Conservation (phyloP, 1,140 invertebrate species). For the Drosophila willistoni region DNA sequence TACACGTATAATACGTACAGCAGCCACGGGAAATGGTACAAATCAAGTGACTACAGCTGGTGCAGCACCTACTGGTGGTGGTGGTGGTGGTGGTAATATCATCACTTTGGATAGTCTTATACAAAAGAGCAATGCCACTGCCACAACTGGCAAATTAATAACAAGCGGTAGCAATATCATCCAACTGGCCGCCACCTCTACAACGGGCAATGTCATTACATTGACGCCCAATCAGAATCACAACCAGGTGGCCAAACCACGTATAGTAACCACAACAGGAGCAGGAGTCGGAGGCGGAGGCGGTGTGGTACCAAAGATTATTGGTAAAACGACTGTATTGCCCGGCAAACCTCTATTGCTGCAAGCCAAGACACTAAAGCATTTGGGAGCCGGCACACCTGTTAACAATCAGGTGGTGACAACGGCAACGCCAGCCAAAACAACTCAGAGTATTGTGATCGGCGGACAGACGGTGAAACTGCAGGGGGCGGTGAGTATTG, state of each 20-base stretch:
- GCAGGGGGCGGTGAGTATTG: constrained; percentile 62
- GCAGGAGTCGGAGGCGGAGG: background rate
- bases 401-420: constrained; percentile 25
- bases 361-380: constrained; percentile 59
- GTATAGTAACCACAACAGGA: constrained; percentile 71
- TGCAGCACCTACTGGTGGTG: constrained; percentile 1
- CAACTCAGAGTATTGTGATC: constrained; percentile 78
- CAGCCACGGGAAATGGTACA: constrained; percentile 31
- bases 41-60: constrained; percentile 23
- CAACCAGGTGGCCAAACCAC: constrained; percentile 74
- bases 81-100: constrained; percentile 84
- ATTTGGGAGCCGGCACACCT: constrained; percentile 44
- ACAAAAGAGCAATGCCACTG: constrained; percentile 83
- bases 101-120: constrained; percentile 88
- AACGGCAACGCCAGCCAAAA: constrained; percentile 19
- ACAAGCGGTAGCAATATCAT: constrained; percentile 56
- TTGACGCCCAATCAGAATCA: constrained; percentile 37
- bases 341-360: constrained; percentile 84
- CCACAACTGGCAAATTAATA: constrained; percentile 33
- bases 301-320: constrained; percentile 54
- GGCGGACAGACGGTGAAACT: constrained; percentile 79
- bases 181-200: constrained; percentile 48
- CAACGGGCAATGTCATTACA: constrained; percentile 59
- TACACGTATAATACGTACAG: constrained; percentile 51
- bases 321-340: constrained; percentile 71